Evolutionary conservation across 2,888 invertebrate genomes (phyloP).

Genomic region (Eupsilia transversa): DNA sequence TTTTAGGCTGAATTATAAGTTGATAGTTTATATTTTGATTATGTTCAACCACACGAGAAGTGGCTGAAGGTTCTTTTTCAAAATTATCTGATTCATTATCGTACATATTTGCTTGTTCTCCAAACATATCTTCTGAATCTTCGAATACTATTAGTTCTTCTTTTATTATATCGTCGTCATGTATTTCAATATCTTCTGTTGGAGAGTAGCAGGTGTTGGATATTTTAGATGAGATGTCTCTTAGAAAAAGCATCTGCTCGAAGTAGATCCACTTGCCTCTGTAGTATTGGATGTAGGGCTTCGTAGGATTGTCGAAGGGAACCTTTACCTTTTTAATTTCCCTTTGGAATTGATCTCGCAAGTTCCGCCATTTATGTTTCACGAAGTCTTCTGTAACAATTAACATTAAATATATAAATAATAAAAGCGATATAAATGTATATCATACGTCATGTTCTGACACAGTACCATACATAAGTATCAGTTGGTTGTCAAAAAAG

Average conservation of each 20-base stretch:
- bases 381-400: constrained; percentile 65
- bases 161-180: constrained; percentile 43
- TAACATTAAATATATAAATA: not conserved
- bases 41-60: not conserved
- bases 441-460: not conserved
- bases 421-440: not conserved
- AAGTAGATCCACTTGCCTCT: constrained; percentile 69
- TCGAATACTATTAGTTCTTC: constrained; percentile 54
- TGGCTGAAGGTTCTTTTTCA: constrained; percentile 14
- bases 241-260: constrained; percentile 63
- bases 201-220: constrained; percentile 20
- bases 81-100: constrained; percentile 26
- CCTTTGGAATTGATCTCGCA: constrained; percentile 68
- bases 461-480: not conserved
- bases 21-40: not conserved
- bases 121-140: constrained; percentile 29
- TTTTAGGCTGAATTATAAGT: constrained; percentile 27
- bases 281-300: constrained; percentile 62
- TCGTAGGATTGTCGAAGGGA: constrained; percentile 44
- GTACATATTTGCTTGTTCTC: constrained; percentile 10
- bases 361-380: constrained; percentile 69
- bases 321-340: constrained; percentile 60
- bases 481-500: too few relatives aligned
- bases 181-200: constrained; percentile 25
- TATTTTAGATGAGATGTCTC: constrained; percentile 37